phyloP scores from a whole-genome alignment of 1,140 invertebrate genomes.

The Acromyrmex charruanus region DNA sequence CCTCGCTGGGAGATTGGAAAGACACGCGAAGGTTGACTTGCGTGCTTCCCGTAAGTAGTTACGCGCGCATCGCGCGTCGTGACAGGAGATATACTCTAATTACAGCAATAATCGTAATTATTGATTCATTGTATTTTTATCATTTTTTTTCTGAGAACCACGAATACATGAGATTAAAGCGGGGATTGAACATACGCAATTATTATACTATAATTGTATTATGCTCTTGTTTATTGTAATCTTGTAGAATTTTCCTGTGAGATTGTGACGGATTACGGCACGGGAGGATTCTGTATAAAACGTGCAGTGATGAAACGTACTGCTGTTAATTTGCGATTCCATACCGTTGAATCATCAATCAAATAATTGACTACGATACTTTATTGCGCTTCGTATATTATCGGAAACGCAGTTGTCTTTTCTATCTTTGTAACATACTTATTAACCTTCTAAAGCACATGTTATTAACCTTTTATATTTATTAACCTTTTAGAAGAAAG shows the following conservation, averaged over 20 bases:
- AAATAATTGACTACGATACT: not conserved
- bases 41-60: conserved; percentile 39
- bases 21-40: conserved; percentile 50
- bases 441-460: not conserved
- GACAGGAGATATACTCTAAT: not conserved
- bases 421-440: not conserved
- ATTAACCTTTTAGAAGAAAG: too few relatives aligned
- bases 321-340: not conserved
- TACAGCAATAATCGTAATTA: not conserved
- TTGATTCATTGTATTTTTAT: not conserved
- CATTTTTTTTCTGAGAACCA: not conserved
- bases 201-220: not conserved
- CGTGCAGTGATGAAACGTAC: not conserved
- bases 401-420: not conserved
- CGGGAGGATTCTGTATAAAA: too few relatives aligned
- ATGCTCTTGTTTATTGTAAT: not conserved
- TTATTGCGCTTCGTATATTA: not conserved
- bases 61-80: not conserved
- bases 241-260: not conserved
- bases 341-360: not conserved
- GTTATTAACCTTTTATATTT: not conserved
- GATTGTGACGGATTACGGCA: not conserved
- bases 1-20: conserved; percentile 27
- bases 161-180: conserved; percentile 5
- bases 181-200: not conserved